A percentile compares a stretch with the other conserved stretches of the same genome.
Evolutionary conservation across 2,797 vertebrate genomes (phyloP).

Genomic region (Lophotriccus pileatus): DNA sequence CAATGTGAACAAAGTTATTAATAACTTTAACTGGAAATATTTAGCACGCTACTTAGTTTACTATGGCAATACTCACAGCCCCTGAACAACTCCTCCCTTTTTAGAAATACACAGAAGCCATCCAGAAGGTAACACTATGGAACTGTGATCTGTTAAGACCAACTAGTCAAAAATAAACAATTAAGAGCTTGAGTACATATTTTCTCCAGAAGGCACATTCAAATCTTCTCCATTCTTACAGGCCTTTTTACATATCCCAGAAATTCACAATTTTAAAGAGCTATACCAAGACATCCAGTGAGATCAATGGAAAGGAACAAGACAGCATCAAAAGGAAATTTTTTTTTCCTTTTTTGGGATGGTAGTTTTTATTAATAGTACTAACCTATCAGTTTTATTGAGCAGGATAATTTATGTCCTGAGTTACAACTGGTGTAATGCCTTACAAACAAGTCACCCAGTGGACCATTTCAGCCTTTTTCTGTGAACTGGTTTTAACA

Average conservation of each 20-base stretch:
- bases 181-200: background rate
- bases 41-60: background rate
- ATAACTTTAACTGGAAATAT: conserved; percentile 5
- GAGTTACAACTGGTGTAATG: background rate
- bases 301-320: background rate
- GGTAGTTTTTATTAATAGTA: background rate
- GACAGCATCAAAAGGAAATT: background rate
- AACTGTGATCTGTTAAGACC: background rate
- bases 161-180: background rate
- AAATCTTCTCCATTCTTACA: background rate
- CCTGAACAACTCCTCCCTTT: background rate
- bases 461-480: background rate
- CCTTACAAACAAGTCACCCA: background rate
- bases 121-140: background rate
- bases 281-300: background rate
- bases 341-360: background rate
- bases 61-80: background rate
- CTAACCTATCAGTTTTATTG: background rate
- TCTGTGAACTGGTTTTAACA: background rate
- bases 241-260: background rate
- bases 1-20: background rate
- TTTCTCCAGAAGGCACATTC: background rate
- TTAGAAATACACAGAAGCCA: background rate
- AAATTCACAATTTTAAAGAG: background rate
- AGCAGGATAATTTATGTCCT: background rate